phyloP scores from a whole-genome alignment of 2,113 vertebrate genomes.

The Corydoras sp. region DNA sequence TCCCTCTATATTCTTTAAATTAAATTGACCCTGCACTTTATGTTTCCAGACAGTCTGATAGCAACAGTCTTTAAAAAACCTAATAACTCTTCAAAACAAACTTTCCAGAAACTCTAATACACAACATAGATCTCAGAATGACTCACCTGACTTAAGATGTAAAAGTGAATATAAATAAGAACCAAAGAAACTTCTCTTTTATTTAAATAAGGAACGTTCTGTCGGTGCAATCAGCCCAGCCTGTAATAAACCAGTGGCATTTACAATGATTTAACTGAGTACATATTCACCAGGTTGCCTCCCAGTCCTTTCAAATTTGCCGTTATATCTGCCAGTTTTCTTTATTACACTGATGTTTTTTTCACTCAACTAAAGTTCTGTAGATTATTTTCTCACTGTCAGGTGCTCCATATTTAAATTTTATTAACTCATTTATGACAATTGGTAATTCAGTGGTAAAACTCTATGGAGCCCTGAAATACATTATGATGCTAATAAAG shows the following conservation, averaged over 20 bases:
- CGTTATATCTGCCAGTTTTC: not conserved
- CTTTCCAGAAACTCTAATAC: no score
- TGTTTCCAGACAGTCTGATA: slow-evolving; percentile 20
- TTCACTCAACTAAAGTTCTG: no score
- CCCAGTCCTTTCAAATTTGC: slow-evolving; percentile 4
- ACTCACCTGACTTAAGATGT: no score
- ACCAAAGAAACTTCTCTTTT: not conserved
- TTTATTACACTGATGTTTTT: slow-evolving; percentile 6
- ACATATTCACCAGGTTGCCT: slow-evolving; percentile 59
- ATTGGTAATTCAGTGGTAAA: no score
- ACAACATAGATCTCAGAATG: no score
- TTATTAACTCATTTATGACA: no score
- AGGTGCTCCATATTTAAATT: no score
- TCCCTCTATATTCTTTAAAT: not conserved
- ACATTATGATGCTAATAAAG: no score
- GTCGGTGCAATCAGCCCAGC: no score
- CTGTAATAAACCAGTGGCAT: slow-evolving; percentile 64
- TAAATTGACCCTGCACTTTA: slow-evolving; percentile 15
- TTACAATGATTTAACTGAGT: slow-evolving; percentile 61
- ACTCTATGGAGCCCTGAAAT: no score
- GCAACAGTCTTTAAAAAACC: slow-evolving; percentile 6
- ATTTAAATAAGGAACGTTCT: no score
- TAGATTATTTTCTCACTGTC: no score
- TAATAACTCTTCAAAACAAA: not conserved
- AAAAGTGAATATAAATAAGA: slow-evolving; percentile 14